Evolutionary conservation across 2,888 invertebrate species (phyloP).

Genomic region (Hoplodrina ambigua): DNA sequence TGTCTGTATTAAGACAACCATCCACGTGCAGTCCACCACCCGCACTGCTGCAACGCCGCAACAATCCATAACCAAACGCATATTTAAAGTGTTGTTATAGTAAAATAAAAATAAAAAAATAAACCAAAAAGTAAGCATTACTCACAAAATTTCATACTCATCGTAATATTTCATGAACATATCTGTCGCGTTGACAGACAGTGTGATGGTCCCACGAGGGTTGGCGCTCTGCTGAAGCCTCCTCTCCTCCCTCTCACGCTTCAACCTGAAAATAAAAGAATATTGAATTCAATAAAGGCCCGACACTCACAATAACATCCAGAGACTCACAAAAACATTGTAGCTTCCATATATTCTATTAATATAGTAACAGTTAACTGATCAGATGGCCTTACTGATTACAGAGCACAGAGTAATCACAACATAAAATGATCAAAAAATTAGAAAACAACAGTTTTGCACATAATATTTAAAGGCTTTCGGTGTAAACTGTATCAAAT

Average conservation of each 20-base stretch:
- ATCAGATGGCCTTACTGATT: too few relatives aligned
- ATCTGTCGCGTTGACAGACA: slow-evolving; percentile 98
- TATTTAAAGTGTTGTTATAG: too few relatives aligned
- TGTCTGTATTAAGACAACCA: too few relatives aligned
- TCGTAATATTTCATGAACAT: slow-evolving; percentile 96
- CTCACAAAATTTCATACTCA: slow-evolving; percentile 91
- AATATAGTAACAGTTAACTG: not conserved
- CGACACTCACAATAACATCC: too few relatives aligned
- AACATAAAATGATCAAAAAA: too few relatives aligned
- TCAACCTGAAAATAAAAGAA: slow-evolving; percentile 84
- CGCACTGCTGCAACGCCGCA: too few relatives aligned
- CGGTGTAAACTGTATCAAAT: too few relatives aligned
- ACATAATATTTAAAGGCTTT: too few relatives aligned
- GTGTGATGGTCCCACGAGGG: slow-evolving; percentile 96
- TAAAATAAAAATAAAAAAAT: slow-evolving; percentile 24
- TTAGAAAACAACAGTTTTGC: too few relatives aligned
- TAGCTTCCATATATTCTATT: not conserved
- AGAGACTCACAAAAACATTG: not conserved
- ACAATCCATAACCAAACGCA: too few relatives aligned
- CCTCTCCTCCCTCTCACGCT: slow-evolving; percentile 96
- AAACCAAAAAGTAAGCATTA: slow-evolving; percentile 58
- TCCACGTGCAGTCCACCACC: too few relatives aligned
- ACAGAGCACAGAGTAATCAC: too few relatives aligned
- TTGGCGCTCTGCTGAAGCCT: slow-evolving; percentile 97
- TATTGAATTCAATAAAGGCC: not conserved